Conservation (phyloP, 2,113 vertebrate species). For the Rhabdomys dilectus region DNA sequence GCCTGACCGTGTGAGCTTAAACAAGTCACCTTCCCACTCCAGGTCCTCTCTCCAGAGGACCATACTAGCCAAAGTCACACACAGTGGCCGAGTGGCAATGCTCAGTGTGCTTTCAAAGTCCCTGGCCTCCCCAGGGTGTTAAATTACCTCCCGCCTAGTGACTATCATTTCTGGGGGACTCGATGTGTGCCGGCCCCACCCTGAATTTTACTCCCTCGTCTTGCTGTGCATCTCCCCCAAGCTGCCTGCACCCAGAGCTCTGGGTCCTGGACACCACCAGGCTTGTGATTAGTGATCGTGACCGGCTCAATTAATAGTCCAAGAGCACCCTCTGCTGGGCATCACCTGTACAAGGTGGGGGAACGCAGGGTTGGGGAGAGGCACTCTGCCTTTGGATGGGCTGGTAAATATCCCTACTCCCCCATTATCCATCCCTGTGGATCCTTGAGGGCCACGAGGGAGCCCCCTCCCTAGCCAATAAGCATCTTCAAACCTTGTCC, state of each 20-base stretch:
- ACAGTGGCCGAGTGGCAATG: not conserved
- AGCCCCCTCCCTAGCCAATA: not conserved
- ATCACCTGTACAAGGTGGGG: not conserved
- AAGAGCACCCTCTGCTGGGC: conserved; percentile 58
- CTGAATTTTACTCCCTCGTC: not conserved
- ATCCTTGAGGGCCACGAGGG: not conserved
- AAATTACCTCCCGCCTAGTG: not conserved
- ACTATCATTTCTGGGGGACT: not conserved
- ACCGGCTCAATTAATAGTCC: not conserved
- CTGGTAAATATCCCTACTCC: not conserved
- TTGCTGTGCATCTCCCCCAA: not conserved
- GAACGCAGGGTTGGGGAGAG: no score
- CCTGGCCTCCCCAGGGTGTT: not conserved
- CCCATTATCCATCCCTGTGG: no score
- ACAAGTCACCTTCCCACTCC: conserved; percentile 19
- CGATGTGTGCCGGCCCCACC: not conserved
- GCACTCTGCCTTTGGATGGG: not conserved
- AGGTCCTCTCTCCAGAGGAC: not conserved
- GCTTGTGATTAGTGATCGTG: not conserved
- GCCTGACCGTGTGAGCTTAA: not conserved
- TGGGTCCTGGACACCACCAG: accelerated
- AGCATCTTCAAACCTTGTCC: not conserved
- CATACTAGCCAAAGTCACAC: not conserved
- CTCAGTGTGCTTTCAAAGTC: not conserved
- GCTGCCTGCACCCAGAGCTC: not conserved